Evolutionary conservation across 2,797 vertebrate genomes (phyloP), one percentile per base, ranked within the genome.

Genomic region (Cryptoprocta ferox): DNA sequence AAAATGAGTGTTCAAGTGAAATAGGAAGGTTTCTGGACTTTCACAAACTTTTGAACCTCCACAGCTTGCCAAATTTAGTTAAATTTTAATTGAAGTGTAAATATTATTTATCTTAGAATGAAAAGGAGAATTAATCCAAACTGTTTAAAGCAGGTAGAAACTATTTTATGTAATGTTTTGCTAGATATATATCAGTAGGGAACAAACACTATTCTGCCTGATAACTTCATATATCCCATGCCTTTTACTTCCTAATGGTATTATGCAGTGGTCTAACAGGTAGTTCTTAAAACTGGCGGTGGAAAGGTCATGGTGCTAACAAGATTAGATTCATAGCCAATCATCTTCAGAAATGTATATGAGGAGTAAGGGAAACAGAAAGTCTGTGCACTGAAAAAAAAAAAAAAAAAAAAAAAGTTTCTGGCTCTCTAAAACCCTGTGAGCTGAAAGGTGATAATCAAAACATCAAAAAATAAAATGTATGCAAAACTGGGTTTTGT

Each of bases 31-130:
- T 95, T 93, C 83, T 75, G 32, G 70, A 91, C 35, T 76, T 95
- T 85, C 24, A 89, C 66, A 96, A 97, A 97, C 90, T 95, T 98
- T 91, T 94, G 94, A 98, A 97, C 90, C 95, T 70, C 21, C 11
- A 12, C 3, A 35, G 48, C 65, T 93, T 92, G 81, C 81, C 87
- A 97, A 96, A 88, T 81, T 96, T 81, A 95, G 97, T 97, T 97
- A 98, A 94, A 94, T 87, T 98, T 97, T 98, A 92, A 98, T 81
- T 89, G 11, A 87, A 96, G 65, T 94, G 79, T 96, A 98, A 97
- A 97, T 94, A 96, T 85, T 59, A 90, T 85, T 97, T 83, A 89
- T 87, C 78, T 92, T 81, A 86, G 85, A 95, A 86, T 89, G 53
- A 97, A 97, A 94, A 81, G 42, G 9, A 82, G 39, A 93, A 92